Evolutionary conservation across 2,113 vertebrate species (phyloP), one percentile per base, ranked within the genome.

Genomic region (Pterophyllum scalare): DNA sequence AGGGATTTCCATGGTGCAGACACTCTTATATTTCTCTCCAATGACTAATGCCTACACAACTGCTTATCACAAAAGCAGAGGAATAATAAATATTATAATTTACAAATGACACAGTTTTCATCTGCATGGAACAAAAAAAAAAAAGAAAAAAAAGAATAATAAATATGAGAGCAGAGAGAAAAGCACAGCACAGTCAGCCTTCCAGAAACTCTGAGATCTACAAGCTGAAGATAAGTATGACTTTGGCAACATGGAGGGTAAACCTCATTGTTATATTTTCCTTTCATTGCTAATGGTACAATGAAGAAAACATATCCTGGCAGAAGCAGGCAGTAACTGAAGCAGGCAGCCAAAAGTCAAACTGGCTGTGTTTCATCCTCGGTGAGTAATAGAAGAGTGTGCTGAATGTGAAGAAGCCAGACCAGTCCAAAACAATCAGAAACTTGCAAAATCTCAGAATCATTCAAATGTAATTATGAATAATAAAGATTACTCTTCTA

Each of bases 241-340:
- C 40, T 67, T 67, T 2, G 64, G 64, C 46, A 12, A 19, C 64
- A 28, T 19, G 15, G 40, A 49, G 40, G 40, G 64, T 67, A 1
- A 49, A 1, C 15, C 6, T 67, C 46, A 40, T 46, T 46, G 40
- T 28, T 67, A 67, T 28, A 46, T 22, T 12, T 49, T 49, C 22
- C 64, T 28, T 67, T 67, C 64, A 0, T 24, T 28, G 22, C 40
- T 0, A 0, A 26, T 28, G 22, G 9, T 49, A 49, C 15, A 0
- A 2, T 49, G 40, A 2, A 49, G 40, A 0, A 8, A 46, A 26
- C 64, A 11, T 1, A 67, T 67, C 64, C 40, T 67, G 2, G 38
- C 0, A 67, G 64, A 46, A 67, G 64, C 40, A 67, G 22, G 33
- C 33, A 33, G 33, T 40, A 40, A 40, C 2, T 40, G 38, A 11